Evolutionary conservation across 2,113 vertebrate species (phyloP).

Genomic region (Catharus bicknelli): DNA sequence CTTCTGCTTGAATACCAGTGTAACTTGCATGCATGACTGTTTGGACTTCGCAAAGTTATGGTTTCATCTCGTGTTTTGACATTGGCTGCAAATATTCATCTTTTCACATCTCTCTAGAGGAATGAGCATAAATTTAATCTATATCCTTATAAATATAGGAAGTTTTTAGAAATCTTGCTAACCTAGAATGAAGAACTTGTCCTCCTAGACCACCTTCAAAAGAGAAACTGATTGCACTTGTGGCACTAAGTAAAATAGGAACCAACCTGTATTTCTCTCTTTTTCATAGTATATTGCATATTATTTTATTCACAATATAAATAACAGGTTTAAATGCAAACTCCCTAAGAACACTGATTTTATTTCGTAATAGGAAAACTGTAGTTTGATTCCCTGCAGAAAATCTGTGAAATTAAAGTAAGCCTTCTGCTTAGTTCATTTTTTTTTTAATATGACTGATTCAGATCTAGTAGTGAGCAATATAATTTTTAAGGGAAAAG

Average conservation of each 20-base stretch:
- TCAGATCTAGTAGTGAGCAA: neutral
- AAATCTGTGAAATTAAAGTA: neutral
- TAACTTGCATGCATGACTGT: neutral
- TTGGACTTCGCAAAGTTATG: neutral
- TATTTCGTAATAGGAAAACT: neutral
- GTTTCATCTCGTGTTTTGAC: neutral
- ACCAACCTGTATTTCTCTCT: fast-evolving
- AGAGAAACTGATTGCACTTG: neutral
- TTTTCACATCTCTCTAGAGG: neutral
- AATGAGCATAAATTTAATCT: neutral
- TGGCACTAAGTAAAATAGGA: neutral
- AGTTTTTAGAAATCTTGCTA: neutral
- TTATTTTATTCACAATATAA: neutral
- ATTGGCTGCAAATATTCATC: neutral
- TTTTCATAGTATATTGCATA: neutral
- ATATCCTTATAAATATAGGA: neutral
- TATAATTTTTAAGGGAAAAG: neutral
- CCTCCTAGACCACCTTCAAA: neutral
- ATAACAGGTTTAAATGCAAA: neutral
- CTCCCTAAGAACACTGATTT: neutral
- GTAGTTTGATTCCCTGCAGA: neutral
- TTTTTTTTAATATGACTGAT: neutral
- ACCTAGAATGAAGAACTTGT: neutral
- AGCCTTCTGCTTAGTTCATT: neutral
- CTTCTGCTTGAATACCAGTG: fast-evolving